Base-by-base conservation (phyloP, 1,140 invertebrate genomes). In the Belonocnema kinseyi region DNA sequence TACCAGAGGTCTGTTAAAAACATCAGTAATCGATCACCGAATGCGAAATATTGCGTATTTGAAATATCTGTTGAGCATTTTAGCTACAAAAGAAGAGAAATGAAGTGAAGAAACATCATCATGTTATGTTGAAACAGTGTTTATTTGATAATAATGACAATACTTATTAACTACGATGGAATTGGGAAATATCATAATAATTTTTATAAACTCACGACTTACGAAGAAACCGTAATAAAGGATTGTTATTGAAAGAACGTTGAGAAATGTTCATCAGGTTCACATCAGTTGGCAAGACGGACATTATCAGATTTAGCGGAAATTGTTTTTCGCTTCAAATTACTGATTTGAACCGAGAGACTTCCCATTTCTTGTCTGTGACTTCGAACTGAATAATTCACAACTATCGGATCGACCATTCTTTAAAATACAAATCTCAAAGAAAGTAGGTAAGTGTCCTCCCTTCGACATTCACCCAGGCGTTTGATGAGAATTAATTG, bases 251-350 rank as follows among this genome's bases (percentile, higher is more conserved):
- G 3, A 46, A 66, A 66, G 33, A 33, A 40, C 33, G 33, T 19
- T 21, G 19, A 40, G n/a, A 33, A 66, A 66, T 33, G 21, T 61
- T 61, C 58, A 33, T 66, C 61, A 46, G 61, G 61, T 66, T 66
- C 33, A 66, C 33, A 40, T 66, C 26, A 66, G 26, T 66, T 13
- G 33, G 14, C 1, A 16, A 40, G 61, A 66, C 40, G 26, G 61
- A 66, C 61, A 66, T 66, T 66, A 66, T 66, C 61, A 66, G 61
- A 40, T 40, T 66, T 66, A 66, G 40, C 61, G 61, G 61, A 66
- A 66, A 66, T 66, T 66, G 61, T 66, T 66, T 66, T 66, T 66
- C 61, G 61, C 61, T 66, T 66, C 61, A 66, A 66, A 66, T 66
- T 66, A 66, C 61, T 66, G 61, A 66, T 66, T n/a, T 66, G 26